A percentile compares a stretch with the other conserved stretches of the same genome.
Conservation (phyloP, 2,888 invertebrate species). For the Acleris emargana region DNA sequence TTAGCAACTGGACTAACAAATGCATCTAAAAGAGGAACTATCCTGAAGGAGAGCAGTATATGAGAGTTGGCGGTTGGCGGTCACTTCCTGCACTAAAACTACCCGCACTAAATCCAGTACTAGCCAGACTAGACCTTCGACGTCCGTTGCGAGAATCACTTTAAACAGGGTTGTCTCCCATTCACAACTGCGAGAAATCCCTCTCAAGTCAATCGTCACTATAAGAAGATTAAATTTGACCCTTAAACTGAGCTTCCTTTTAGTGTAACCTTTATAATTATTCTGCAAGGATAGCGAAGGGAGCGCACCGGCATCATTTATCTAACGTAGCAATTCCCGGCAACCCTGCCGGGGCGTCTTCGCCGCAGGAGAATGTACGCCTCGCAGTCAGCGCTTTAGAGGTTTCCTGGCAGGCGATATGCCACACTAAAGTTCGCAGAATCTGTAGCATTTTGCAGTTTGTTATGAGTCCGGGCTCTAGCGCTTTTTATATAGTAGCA, state of each 20-base stretch:
- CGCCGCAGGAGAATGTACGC: constrained; percentile 72
- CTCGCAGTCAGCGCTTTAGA: constrained; percentile 77
- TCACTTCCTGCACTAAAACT: constrained; percentile 35
- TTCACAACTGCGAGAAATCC: neutral
- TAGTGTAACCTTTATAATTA: constrained; percentile 69
- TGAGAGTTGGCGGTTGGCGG: constrained; percentile 36
- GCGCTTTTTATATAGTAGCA: constrained; percentile 29
- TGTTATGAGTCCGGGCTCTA: constrained; percentile 70
- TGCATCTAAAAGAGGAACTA: constrained; percentile 25
- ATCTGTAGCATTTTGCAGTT: constrained; percentile 78
- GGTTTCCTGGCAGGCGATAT: constrained; percentile 66
- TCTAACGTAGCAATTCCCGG: constrained; percentile 74
- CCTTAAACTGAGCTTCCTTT: constrained; percentile 51
- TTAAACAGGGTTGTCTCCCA: constrained; percentile 37
- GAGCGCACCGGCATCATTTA: constrained; percentile 74
- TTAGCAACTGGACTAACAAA: constrained; percentile 1
- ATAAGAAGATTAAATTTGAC: constrained; percentile 13
- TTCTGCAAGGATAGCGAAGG: constrained; percentile 74
- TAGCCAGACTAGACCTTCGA: constrained; percentile 42
- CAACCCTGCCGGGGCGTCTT: constrained; percentile 71
- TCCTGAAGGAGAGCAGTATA: constrained; percentile 28
- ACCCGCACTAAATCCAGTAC: constrained; percentile 47
- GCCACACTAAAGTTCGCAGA: constrained; percentile 75
- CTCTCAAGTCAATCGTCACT: neutral
- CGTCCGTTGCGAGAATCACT: constrained; percentile 35